Evolutionary conservation across 2,888 invertebrate genomes (phyloP).

Genomic region (Nemapogon koenigi): DNA sequence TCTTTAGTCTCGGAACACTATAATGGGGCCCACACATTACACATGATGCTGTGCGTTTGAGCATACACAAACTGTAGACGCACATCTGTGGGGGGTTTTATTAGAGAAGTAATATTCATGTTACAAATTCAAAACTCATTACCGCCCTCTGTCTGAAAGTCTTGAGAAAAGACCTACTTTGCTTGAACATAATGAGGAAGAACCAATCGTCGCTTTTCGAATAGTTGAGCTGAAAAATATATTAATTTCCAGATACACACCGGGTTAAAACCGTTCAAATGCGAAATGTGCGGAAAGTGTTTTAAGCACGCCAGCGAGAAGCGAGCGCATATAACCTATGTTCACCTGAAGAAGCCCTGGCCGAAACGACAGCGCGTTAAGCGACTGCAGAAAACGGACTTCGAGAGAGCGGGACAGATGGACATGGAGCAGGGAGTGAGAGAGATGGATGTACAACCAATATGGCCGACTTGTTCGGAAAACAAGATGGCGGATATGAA

Average conservation of each 20-base stretch:
- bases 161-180: no score
- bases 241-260: conserved; percentile 40
- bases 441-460: conserved; percentile 4
- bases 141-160: no score
- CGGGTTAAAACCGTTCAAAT: conserved; percentile 42
- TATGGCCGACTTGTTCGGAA: conserved; percentile 27
- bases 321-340: conserved; percentile 44
- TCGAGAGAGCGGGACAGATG: neutral
- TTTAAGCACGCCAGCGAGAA: conserved; percentile 51
- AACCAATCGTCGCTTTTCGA: no score
- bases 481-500: conserved; percentile 32
- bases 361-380: conserved; percentile 41
- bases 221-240: no score
- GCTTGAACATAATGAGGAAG: no score
- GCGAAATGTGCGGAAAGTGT: conserved; percentile 48
- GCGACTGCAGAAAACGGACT: conserved; percentile 21
- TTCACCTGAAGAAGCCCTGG: conserved; percentile 55
- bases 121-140: no score
- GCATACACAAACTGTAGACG: no score
- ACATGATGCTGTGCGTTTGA: no score
- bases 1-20: no score
- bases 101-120: no score
- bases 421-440: neutral
- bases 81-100: no score
- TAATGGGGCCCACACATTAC: no score